Percentiles rank a stretch among this genome's conserved stretches.
phyloP scores from a whole-genome alignment of 2,888 invertebrate genomes.

The Chorisops tibialis region DNA sequence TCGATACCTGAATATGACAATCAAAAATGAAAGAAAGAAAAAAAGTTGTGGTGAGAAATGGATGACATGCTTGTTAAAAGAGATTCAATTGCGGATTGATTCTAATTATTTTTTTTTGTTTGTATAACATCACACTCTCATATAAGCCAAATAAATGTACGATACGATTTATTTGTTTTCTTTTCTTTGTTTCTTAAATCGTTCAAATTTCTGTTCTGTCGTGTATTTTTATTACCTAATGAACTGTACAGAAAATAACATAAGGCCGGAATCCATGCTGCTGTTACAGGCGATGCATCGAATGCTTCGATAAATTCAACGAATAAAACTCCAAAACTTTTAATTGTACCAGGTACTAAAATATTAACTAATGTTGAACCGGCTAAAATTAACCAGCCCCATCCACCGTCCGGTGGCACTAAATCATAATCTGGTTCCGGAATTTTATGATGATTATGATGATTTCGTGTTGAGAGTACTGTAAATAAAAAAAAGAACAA shows the following conservation, averaged over 20 bases:
- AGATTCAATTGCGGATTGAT: slow-evolving; percentile 13
- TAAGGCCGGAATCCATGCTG: slow-evolving; percentile 81
- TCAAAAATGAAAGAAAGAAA: slow-evolving; percentile 27
- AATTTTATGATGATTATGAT: slow-evolving; percentile 2
- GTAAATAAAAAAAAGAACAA: slow-evolving; percentile 7
- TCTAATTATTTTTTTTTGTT: background rate
- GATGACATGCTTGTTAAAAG: slow-evolving; percentile 27
- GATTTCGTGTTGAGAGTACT: slow-evolving; percentile 6
- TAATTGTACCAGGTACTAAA: slow-evolving; percentile 80
- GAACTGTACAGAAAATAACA: slow-evolving; percentile 88
- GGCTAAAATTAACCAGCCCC: slow-evolving; percentile 76
- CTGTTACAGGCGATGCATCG: slow-evolving; percentile 66
- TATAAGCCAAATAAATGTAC: background rate
- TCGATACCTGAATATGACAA: slow-evolving; percentile 31
- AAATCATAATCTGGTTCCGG: slow-evolving; percentile 60
- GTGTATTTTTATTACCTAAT: slow-evolving; percentile 63
- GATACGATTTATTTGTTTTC: background rate
- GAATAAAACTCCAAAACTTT: slow-evolving; percentile 82
- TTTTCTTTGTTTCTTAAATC: background rate
- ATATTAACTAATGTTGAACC: slow-evolving; percentile 80
- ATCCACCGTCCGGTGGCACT: slow-evolving; percentile 78
- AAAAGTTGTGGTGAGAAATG: slow-evolving; percentile 29
- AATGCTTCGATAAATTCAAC: slow-evolving; percentile 80
- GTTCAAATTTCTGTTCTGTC: background rate
- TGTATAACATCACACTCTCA: background rate